Evolutionary conservation across 2,888 invertebrate species (phyloP).

Genomic region (Trisateles emortualis): DNA sequence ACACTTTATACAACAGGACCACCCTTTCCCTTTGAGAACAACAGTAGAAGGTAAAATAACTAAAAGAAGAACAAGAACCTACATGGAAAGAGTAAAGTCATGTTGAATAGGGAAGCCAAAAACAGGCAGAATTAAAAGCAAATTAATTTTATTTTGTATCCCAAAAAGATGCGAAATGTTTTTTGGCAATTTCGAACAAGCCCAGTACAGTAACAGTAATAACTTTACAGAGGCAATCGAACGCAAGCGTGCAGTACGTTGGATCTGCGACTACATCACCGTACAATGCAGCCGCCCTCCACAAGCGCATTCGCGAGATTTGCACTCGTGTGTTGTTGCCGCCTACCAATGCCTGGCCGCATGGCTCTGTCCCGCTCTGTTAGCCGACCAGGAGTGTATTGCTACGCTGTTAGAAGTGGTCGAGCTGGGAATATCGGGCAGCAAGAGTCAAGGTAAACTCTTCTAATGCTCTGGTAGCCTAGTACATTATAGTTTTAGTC

Average conservation of each 20-base stretch:
- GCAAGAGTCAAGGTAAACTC: constrained; percentile 90
- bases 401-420: constrained; percentile 98
- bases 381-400: constrained; percentile 96
- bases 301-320: constrained; percentile 96
- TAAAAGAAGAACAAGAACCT: no score
- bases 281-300: constrained; percentile 98
- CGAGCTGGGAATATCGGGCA: constrained; percentile 98
- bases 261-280: constrained; percentile 99
- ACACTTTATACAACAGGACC: no score
- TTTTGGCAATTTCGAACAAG: no score
- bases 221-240: constrained; percentile 92
- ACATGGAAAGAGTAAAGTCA: no score
- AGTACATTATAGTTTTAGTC: no score
- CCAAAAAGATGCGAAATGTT: no score
- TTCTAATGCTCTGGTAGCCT: not conserved
- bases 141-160: no score
- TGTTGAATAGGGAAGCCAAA: no score
- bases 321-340: constrained; percentile 97
- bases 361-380: constrained; percentile 97
- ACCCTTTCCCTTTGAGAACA: no score
- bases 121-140: no score
- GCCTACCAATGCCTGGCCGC: constrained; percentile 96
- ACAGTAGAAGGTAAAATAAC: no score
- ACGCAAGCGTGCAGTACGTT: constrained; percentile 97
- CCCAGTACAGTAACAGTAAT: not conserved